Evolutionary conservation across 2,888 invertebrate genomes (phyloP).

Genomic region (Matsumyia berberina): DNA sequence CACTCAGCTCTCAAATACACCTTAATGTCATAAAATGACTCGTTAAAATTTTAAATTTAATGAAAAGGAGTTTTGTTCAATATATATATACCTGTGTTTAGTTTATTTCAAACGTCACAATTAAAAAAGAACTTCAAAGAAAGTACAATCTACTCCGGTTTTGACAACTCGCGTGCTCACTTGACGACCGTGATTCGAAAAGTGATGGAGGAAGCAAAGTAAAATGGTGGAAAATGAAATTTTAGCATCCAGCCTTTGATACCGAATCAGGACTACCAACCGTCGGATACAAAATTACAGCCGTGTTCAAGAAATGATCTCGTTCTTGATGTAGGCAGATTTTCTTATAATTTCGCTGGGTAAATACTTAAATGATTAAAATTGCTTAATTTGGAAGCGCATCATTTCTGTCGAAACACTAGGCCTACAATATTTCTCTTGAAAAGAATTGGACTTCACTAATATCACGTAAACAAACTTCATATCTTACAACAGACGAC

Average conservation of each 20-base stretch:
- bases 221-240: constrained; percentile 68
- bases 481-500: no score
- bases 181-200: constrained; percentile 83
- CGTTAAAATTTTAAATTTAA: constrained; percentile 26
- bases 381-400: no score
- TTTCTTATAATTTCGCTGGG: no score
- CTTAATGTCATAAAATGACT: background rate
- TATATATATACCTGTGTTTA: constrained; percentile 73
- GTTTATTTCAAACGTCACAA: constrained; percentile 83
- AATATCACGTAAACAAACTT: no score
- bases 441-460: no score
- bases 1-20: background rate
- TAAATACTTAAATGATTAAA: no score
- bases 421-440: no score
- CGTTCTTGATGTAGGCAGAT: no score
- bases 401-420: no score
- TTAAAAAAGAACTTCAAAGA: constrained; percentile 83
- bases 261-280: constrained; percentile 59
- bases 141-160: constrained; percentile 80
- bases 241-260: no score
- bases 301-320: background rate
- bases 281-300: background rate
- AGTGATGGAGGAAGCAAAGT: constrained; percentile 79
- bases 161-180: constrained; percentile 83
- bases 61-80: constrained; percentile 21